Conservation (phyloP, 2,797 vertebrate species). For the Rhinogobio ventralis region DNA sequence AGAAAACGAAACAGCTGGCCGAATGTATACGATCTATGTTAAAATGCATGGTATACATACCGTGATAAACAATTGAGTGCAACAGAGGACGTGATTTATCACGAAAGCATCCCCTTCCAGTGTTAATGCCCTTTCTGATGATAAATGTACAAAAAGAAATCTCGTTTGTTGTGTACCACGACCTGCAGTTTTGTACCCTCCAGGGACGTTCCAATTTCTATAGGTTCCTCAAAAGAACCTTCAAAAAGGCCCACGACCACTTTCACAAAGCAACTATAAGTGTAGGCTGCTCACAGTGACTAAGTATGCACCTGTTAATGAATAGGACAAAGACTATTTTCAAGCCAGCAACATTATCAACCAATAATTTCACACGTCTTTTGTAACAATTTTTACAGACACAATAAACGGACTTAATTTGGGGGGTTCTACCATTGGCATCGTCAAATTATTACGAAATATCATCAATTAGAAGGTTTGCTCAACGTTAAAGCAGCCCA, state of each 20-base stretch:
- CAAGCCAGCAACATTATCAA: background rate
- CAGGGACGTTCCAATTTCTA: background rate
- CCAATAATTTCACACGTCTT: background rate
- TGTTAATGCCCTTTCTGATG: constrained; percentile 27
- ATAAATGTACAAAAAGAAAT: constrained; percentile 29
- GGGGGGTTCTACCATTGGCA: background rate
- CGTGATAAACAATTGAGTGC: background rate
- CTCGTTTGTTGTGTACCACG: constrained; percentile 28
- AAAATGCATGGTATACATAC: background rate
- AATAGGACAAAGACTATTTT: constrained; percentile 18
- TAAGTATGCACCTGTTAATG: constrained; percentile 40
- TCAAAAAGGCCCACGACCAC: constrained; percentile 19
- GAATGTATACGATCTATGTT: background rate
- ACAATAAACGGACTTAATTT: background rate
- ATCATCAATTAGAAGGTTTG: background rate
- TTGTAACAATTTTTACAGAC: background rate
- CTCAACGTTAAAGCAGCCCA: background rate
- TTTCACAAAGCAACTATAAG: constrained; percentile 14
- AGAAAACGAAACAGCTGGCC: background rate
- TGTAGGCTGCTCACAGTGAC: background rate
- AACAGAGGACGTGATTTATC: constrained; percentile 1
- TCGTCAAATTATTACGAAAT: background rate
- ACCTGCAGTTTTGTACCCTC: constrained; percentile 11
- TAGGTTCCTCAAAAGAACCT: constrained; percentile 25
- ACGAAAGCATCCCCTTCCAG: constrained; percentile 10